Percentiles rank a stretch among this genome's conserved stretches.
Conservation (phyloP, 2,797 vertebrate genomes). For the Sebastes variabilis region DNA sequence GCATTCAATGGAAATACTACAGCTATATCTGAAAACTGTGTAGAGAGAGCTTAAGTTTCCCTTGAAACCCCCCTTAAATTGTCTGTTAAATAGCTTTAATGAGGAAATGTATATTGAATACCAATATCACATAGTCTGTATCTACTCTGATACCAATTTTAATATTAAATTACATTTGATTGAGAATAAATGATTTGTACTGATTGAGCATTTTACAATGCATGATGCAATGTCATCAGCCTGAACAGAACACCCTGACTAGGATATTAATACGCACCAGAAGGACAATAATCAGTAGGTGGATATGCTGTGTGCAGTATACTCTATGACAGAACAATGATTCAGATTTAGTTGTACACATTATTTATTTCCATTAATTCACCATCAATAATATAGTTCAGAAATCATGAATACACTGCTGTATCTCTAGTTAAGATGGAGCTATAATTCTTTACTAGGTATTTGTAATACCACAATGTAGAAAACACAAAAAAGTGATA, state of each 20-base stretch:
- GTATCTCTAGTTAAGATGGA: neutral
- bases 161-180: neutral
- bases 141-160: neutral
- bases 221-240: neutral
- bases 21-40: neutral
- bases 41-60: neutral
- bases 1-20: neutral
- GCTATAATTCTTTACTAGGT: neutral
- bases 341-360: neutral
- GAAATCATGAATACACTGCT: neutral
- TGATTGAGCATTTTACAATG: neutral
- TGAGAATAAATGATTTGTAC: neutral
- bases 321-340: neutral
- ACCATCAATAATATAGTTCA: neutral
- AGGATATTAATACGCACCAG: neutral
- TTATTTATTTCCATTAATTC: constrained; percentile 39
- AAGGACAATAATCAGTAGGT: neutral
- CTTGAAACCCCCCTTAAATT: neutral
- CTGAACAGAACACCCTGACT: neutral
- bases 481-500: neutral
- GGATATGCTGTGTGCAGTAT: neutral
- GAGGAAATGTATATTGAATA: accelerated
- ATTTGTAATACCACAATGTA: neutral
- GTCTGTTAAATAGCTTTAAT: neutral
- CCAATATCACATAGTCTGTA: neutral